Conservation (phyloP, 2,797 vertebrate species). For the Tolypeutes matacus region DNA sequence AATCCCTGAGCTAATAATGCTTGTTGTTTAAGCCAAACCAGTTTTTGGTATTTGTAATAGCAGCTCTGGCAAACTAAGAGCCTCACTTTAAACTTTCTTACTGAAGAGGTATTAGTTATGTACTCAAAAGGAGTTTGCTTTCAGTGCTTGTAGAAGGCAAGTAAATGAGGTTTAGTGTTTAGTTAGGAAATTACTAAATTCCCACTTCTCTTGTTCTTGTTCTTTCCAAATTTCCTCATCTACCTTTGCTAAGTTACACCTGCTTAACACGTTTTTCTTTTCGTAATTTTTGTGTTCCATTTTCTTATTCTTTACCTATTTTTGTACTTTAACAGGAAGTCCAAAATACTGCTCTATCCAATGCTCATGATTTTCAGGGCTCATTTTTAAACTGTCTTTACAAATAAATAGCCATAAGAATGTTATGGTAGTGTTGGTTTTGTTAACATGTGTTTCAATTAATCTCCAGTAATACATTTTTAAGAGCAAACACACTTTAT, state of each 20-base stretch:
- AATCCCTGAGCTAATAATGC: no score
- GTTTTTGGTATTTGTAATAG: no score
- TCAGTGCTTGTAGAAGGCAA: neutral
- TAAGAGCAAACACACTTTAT: neutral
- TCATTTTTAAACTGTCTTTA: neutral
- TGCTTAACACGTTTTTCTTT: neutral
- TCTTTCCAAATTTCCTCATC: neutral
- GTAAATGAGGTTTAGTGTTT: neutral
- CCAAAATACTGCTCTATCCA: neutral
- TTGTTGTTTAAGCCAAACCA: no score
- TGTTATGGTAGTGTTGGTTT: neutral
- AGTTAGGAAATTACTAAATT: neutral
- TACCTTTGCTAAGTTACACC: neutral
- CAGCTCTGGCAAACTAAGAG: no score
- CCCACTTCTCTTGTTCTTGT: neutral
- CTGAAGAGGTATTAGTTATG: neutral
- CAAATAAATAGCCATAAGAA: neutral
- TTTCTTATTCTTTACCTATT: neutral
- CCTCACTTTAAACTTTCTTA: neutral
- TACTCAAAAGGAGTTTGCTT: slow-evolving; percentile 13
- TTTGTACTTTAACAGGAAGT: neutral
- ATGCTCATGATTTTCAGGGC: neutral
- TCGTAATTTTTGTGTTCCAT: neutral
- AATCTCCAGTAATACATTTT: neutral
- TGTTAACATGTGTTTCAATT: neutral